A percentile compares a stretch with the other conserved stretches of the same genome.
Conservation (phyloP, 2,888 invertebrate species). For the Drosophila vallismaia region DNA sequence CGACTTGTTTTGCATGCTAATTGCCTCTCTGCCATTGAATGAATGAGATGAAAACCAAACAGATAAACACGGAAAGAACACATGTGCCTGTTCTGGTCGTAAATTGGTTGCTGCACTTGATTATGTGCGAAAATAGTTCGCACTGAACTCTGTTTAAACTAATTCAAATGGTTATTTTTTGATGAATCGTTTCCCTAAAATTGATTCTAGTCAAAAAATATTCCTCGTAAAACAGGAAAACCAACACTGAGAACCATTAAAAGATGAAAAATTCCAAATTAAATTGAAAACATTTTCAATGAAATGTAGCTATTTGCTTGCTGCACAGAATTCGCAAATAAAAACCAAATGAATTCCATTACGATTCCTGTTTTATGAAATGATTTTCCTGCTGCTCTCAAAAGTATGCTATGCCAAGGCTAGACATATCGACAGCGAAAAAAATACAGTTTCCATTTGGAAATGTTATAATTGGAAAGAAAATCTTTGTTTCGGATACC, state of each 20-base stretch:
- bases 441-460: slow-evolving; percentile 33
- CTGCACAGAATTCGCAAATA: not conserved
- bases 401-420: slow-evolving; percentile 26
- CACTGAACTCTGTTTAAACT: slow-evolving; percentile 43
- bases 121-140: slow-evolving; percentile 49
- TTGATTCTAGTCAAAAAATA: not conserved
- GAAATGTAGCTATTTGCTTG: not conserved
- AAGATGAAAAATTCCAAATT: not conserved
- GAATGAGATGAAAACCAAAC: slow-evolving; percentile 15
- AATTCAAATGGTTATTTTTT: slow-evolving; percentile 32
- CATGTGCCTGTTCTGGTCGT: slow-evolving; percentile 22
- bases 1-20: slow-evolving; percentile 77
- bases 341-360: slow-evolving; percentile 7
- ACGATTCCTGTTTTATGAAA: not conserved
- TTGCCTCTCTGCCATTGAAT: slow-evolving; percentile 51
- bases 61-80: not conserved
- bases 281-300: not conserved
- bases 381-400: slow-evolving; percentile 13
- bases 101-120: slow-evolving; percentile 63
- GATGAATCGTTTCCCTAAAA: not conserved
- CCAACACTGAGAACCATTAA: no score
- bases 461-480: slow-evolving; percentile 4
- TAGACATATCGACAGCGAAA: not conserved
- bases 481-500: slow-evolving; percentile 5
- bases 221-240: no score